Evolutionary conservation across 1,140 invertebrate genomes (phyloP), one percentile per base, ranked within the genome.

Genomic region (Psilanteris sp.): DNA sequence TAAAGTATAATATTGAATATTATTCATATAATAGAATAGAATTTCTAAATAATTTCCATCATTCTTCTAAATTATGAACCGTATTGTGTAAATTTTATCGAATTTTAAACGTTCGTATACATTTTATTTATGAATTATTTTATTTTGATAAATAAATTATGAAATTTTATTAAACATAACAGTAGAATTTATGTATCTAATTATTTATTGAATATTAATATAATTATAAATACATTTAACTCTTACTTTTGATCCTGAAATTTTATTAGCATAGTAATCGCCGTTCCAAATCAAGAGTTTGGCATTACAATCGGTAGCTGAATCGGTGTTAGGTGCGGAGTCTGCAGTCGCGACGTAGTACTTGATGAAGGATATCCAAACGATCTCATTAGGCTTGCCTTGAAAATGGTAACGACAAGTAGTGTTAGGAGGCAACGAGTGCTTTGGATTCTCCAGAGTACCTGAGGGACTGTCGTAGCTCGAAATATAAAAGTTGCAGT

Each of bases 341-440:
- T 94, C 93, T 0, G 90, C 90, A 13, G 89, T 91, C 2, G 92
- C 91, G 1, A 93, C 92, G 83, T 94, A 92, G 79, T 94, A 95
- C 83, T 95, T 95, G 79, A 95, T 91, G 77, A 96, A 95, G 1
- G 94, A 94, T 55, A 95, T 90, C 94, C 94, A 96, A 9, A 96
- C 93, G 36, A 94, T 92, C 85, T 95, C 94, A 57, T 92, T 91
- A 8, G 90, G 87, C 31, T 92, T 91, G 8, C 93, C 94, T 84
- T 92, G 89, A 61, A 92, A 91, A 46, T 89, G 87, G 77, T 91
- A 92, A 10, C 90, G 87, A 81, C 95, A 97, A 0, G 95, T 96
- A 0, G 94, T 96, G 83, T 96, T 96, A 0, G 94, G 93, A 0
- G 95, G 93, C 34, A 96, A 82, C 1, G 95, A 96, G 82, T 96